Evolutionary conservation across 1,140 invertebrate species (phyloP), one percentile per base, ranked within the genome.

Genomic region (Oncopodura yosiiana): DNA sequence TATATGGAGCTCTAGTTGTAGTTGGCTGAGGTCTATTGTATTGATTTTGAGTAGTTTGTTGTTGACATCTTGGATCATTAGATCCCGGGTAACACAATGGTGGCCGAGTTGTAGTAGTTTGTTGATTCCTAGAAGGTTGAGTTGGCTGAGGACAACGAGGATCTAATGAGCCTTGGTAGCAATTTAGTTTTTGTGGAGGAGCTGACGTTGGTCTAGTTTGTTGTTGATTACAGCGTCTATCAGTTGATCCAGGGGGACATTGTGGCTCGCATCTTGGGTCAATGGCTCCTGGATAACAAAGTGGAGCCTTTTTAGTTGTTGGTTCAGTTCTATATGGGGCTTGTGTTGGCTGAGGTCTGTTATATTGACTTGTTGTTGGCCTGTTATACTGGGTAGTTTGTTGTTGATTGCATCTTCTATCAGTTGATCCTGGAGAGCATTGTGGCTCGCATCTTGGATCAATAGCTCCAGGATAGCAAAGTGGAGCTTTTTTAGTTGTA

Each of bases 401-500:
- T 21, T 46, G 59, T 48, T 61, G 51, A 23, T 60, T 46, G 57
- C 69, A 71, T 55, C 72, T 60, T 29, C 70, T 68, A 57, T 70
- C 71, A 8, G 58, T 63, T 8, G 63, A 67, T 18, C 69, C 69
- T 14, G 67, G 51, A 26, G 52, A n/a, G 24, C 19, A 36, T 18
- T 11, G 12, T 48, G 12, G 21, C 24, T 70, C 69, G 58, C 73
- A 74, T 46, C 63, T 52, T 9, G 68, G 66, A 49, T 74, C 71
- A 1, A 58, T 67, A 3, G 67, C 67, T 6, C 70, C 70, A 11
- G 71, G 71, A 45, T 67, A 74, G 49, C 65, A 70, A 56, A 34
- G 3, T 34, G 49, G 14, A 45, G n/a, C n/a, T n/a, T n/a, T n/a
- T 64, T 68, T 60, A 39, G 39, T 36, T 49, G 56, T 29, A 32